Percentiles rank a stretch among this genome's conserved stretches.
These are phyloP conservation scores for Gymnoscopelus braueri DNA, from an alignment of 2,797 vertebrate genomes.

Conservation along the genomic window DNA sequence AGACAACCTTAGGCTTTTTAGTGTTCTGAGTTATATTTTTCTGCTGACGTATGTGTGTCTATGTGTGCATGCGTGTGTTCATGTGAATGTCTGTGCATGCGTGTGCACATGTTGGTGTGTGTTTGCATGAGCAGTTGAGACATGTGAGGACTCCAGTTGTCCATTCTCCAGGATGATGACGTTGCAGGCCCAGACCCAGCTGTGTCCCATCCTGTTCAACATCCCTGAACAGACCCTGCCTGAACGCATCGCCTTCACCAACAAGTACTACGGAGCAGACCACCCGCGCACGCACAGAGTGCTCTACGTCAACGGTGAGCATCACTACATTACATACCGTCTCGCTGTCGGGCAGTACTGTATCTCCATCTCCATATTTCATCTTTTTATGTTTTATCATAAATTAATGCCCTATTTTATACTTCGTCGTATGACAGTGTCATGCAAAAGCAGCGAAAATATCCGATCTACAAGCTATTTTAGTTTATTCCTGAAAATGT, in stretches of 20 bases:
- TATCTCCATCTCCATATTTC: too few species aligned
- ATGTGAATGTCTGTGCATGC: constrained; percentile 2
- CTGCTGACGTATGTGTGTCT: neutral
- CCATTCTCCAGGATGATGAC: constrained; percentile 82
- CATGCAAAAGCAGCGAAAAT: too few species aligned
- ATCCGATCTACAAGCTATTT: too few species aligned
- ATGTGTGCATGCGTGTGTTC: neutral
- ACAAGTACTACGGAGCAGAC: constrained; percentile 83
- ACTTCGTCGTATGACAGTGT: too few species aligned
- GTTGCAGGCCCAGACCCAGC: constrained; percentile 70
- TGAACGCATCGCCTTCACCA: constrained; percentile 79
- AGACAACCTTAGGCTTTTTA: too few species aligned
- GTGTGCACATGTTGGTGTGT: constrained; percentile 17
- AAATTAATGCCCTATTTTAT: too few species aligned
- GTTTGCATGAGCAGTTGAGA: constrained; percentile 68
- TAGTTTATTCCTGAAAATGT: too few species aligned
- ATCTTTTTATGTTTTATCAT: too few species aligned
- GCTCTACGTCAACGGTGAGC: constrained; percentile 88
- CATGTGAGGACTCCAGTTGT: constrained; percentile 80
- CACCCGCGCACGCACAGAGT: constrained; percentile 74
- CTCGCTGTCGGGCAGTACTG: too few species aligned
- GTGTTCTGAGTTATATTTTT: neutral
- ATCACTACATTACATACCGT: too few species aligned
- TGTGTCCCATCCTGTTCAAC: constrained; percentile 82
- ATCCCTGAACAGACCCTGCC: constrained; percentile 73